These are phyloP conservation scores for Aulostomus chinensis DNA, from an alignment of 2,797 vertebrate species.

Conservation along the genomic window DNA sequence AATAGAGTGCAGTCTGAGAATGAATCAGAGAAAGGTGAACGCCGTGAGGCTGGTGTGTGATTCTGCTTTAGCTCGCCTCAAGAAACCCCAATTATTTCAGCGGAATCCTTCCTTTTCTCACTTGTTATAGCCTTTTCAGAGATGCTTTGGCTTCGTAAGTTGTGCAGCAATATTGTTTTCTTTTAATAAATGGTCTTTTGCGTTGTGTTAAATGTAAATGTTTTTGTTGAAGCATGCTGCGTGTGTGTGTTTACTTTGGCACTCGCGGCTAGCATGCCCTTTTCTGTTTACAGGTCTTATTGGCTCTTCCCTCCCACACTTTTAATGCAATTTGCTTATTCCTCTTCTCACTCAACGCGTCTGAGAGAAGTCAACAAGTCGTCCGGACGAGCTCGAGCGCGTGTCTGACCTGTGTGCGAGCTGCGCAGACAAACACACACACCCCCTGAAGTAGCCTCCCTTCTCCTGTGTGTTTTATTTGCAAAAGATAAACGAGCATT, in stretches of 20 bases:
- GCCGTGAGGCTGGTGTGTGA: conserved; percentile 21
- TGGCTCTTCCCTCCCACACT: conserved; percentile 49
- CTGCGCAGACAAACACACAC: conserved; percentile 2
- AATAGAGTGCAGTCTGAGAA: conserved; percentile 72
- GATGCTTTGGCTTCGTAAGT: conserved; percentile 56
- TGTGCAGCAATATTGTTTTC: conserved; percentile 62
- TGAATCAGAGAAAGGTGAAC: conserved; percentile 68
- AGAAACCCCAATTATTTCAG: conserved; percentile 49
- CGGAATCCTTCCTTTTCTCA: conserved; percentile 44
- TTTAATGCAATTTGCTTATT: conserved; percentile 41
- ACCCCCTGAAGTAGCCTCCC: background rate
- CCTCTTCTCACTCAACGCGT: conserved; percentile 24
- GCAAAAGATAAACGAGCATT: conserved; percentile 31
- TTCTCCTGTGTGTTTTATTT: conserved; percentile 30
- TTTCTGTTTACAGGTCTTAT: conserved; percentile 59
- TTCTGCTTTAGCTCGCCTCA: conserved; percentile 34
- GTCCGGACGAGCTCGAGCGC: conserved; percentile 6
- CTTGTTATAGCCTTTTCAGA: conserved; percentile 44
- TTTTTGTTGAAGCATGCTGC: conserved; percentile 61
- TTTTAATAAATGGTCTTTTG: conserved; percentile 72
- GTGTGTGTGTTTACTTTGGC: conserved; percentile 53
- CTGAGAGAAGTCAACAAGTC: conserved; percentile 28
- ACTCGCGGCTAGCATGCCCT: conserved; percentile 31
- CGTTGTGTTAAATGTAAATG: conserved; percentile 63
- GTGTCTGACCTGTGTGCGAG: background rate